Percentiles rank a stretch among this genome's conserved stretches.
These are phyloP conservation scores for Automeris io DNA, from an alignment of 2,888 invertebrate genomes.

Conservation along the genomic window DNA sequence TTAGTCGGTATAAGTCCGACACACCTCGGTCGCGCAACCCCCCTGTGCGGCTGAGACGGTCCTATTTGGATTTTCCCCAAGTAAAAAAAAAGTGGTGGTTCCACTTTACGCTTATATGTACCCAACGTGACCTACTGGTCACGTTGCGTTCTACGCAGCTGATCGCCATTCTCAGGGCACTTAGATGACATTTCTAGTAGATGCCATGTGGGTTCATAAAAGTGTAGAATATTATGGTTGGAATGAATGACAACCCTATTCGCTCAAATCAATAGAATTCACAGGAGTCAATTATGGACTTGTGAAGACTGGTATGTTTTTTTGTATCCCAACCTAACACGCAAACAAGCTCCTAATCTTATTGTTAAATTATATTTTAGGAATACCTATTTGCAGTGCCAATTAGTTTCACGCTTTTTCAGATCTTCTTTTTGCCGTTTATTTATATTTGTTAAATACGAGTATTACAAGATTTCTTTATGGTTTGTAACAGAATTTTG, in stretches of 20 bases:
- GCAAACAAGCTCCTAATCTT: background rate
- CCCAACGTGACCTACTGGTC: no score
- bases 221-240: background rate
- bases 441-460: background rate
- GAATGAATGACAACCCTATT: background rate
- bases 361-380: conserved; percentile 5
- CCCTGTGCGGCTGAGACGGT: no score
- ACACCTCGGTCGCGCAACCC: no score
- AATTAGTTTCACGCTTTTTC: background rate
- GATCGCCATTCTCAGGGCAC: no score
- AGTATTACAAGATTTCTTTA: background rate
- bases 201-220: no score
- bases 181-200: no score
- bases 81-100: no score
- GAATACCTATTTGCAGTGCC: conserved; percentile 1
- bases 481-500: background rate
- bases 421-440: background rate
- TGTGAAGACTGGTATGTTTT: conserved; percentile 1
- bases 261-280: background rate
- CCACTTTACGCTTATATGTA: no score
- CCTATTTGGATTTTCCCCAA: no score
- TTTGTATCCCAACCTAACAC: conserved; percentile 2
- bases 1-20: no score
- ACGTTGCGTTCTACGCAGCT: no score
- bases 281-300: conserved; percentile 5